Base-by-base conservation (phyloP, 2,797 vertebrate species). In the Selene dorsalis region DNA sequence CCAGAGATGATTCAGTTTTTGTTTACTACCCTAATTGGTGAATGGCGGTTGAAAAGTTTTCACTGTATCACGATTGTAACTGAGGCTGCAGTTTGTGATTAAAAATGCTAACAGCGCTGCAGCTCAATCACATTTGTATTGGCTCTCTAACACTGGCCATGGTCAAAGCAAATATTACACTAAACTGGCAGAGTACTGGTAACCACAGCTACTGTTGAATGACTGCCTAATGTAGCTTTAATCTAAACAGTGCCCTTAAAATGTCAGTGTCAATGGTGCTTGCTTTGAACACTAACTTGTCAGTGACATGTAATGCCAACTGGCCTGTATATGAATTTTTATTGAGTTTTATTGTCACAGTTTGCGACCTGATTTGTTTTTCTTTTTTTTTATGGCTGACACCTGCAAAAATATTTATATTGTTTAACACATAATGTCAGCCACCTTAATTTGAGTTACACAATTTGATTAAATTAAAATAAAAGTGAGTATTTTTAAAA, bases 401-500 rank as follows among this genome's bases (percentile, higher is more conserved):
- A 3, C n/a, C 55, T 60, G 45, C 55, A 47, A 30, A 38, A 43
- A 43, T 76, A 59, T 80, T 30, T 55, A 28, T 80, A 47, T 39
- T 68, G 50, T 71, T 13, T 60, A 64, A 0, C 24, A 24, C 47
- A 18, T 6, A 63, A 0, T 59, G 22, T 0, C 68, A 18, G 35
- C 39, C 30, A 28, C 13, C 62, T 69, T 41, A n/a, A 35, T 18
- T 50, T 22, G 13, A 65, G 18, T 53, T 52, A 6, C 53, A 22
- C 13, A 13, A 18, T 72, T 62, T 57, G 5, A 60, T 73, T 74
- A 28, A 60, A 60, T 61, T 18, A 71, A 77, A 87, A 83, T 73
- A 64, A 80, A 82, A 47, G 1, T 64, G 3, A 6, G 1, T 11
- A 35, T 11, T 53, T 68, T 63, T 59, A 9, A 1, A 0, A 59